Evolutionary conservation across 1,140 invertebrate species (phyloP).

Genomic region (Microvelia longipes): DNA sequence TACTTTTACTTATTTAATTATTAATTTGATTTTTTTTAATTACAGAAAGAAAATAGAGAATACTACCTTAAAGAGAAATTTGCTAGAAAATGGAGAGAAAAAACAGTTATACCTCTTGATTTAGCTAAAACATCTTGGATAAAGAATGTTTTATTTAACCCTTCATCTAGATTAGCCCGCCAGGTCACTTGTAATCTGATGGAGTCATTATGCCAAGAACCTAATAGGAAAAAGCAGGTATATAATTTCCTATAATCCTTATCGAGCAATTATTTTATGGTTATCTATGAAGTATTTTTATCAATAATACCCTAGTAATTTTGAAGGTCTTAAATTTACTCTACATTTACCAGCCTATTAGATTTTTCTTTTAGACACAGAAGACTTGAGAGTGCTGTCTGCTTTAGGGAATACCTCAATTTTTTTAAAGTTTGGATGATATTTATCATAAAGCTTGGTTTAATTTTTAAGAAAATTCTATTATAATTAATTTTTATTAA

Average conservation of each 20-base stretch:
- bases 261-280: too few species aligned
- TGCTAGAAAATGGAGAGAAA: slow-evolving; percentile 41
- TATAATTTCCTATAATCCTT: not conserved
- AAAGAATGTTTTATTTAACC: slow-evolving; percentile 76
- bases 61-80: slow-evolving; percentile 64
- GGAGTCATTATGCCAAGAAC: slow-evolving; percentile 59
- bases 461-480: too few species aligned
- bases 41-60: slow-evolving; percentile 18
- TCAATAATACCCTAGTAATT: too few species aligned
- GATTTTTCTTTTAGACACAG: too few species aligned
- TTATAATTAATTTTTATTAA: too few species aligned
- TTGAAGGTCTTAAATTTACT: too few species aligned
- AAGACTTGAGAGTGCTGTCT: too few species aligned
- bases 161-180: slow-evolving; percentile 70
- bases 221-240: slow-evolving; percentile 49
- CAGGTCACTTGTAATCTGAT: slow-evolving; percentile 79
- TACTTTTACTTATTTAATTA: not conserved
- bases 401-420: too few species aligned
- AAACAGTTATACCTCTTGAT: slow-evolving; percentile 31
- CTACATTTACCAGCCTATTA: too few species aligned
- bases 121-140: slow-evolving; percentile 62
- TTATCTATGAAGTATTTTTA: too few species aligned
- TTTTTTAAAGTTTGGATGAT: too few species aligned
- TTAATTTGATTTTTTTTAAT: not conserved
- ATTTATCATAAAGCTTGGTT: too few species aligned